A percentile compares a stretch with the other conserved stretches of the same genome.
These are phyloP conservation scores for Leucoraja erinaceus DNA, from an alignment of 2,113 vertebrate species.

Conservation along the genomic window DNA sequence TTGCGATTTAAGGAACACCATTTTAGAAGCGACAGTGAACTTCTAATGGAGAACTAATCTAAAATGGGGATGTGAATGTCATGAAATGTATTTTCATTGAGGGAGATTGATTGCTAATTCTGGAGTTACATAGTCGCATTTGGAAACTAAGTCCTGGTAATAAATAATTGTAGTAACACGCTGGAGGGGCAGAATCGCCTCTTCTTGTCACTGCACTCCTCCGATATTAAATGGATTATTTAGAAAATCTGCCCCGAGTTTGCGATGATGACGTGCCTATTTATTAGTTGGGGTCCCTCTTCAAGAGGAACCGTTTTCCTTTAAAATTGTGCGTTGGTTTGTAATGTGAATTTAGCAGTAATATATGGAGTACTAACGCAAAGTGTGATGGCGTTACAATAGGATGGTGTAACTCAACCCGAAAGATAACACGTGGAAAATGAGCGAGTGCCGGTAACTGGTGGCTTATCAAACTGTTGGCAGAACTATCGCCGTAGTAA, in stretches of 20 bases:
- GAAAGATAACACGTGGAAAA: constrained; percentile 31
- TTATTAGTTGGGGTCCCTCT: constrained; percentile 7
- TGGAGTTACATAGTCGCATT: neutral
- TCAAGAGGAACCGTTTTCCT: neutral
- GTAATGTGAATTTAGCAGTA: constrained; percentile 28
- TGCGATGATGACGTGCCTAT: constrained; percentile 6
- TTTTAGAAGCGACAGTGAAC: neutral
- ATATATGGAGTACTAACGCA: constrained; percentile 33
- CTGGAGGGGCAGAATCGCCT: too few species aligned
- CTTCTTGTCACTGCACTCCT: too few species aligned
- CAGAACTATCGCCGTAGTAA: constrained; percentile 34
- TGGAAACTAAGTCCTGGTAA: neutral
- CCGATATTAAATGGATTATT: neutral
- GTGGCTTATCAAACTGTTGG: constrained; percentile 35
- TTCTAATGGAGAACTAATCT: neutral
- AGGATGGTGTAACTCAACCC: constrained; percentile 21
- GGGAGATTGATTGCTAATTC: neutral
- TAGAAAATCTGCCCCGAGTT: neutral
- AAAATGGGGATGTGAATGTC: neutral
- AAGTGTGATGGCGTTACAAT: constrained; percentile 34
- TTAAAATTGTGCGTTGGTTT: constrained; percentile 33
- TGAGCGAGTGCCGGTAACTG: constrained; percentile 27
- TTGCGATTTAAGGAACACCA: neutral
- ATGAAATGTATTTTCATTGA: neutral
- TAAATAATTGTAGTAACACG: neutral